A percentile compares a stretch with the other conserved stretches of the same genome.
Conservation (phyloP, 2,888 invertebrate species). For the Horisme vitalbata region DNA sequence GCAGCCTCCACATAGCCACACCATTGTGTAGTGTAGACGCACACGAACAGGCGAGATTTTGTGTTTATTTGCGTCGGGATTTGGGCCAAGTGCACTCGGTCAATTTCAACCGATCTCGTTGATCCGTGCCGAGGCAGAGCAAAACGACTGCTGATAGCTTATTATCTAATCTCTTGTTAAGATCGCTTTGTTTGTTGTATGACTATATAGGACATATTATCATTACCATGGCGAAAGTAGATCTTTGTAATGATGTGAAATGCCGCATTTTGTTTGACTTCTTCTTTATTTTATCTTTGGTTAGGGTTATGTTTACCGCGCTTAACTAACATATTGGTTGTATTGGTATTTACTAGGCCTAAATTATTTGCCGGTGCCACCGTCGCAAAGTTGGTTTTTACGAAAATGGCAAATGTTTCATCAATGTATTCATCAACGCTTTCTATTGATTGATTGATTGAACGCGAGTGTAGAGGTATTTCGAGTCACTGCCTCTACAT, state of each 20-base stretch:
- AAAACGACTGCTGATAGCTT: conserved; percentile 20
- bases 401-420: no score
- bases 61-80: conserved; percentile 70
- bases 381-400: no score
- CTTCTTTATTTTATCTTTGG: no score
- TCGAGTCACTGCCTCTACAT: no score
- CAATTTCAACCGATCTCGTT: conserved; percentile 58
- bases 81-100: conserved; percentile 75
- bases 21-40: conserved; percentile 34
- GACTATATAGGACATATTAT: conserved; percentile 2
- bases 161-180: conserved; percentile 27
- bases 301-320: no score
- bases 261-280: no score
- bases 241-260: conserved; percentile 6
- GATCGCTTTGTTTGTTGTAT: conserved; percentile 21
- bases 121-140: conserved; percentile 20
- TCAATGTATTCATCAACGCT: no score
- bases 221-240: background rate
- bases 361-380: no score
- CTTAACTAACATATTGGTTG: no score
- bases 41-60: conserved; percentile 55
- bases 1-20: conserved; percentile 45
- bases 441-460: no score
- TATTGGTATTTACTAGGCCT: no score
- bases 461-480: no score